phyloP scores from a whole-genome alignment of 2,888 invertebrate genomes.

The Sialis fuliginosa region DNA sequence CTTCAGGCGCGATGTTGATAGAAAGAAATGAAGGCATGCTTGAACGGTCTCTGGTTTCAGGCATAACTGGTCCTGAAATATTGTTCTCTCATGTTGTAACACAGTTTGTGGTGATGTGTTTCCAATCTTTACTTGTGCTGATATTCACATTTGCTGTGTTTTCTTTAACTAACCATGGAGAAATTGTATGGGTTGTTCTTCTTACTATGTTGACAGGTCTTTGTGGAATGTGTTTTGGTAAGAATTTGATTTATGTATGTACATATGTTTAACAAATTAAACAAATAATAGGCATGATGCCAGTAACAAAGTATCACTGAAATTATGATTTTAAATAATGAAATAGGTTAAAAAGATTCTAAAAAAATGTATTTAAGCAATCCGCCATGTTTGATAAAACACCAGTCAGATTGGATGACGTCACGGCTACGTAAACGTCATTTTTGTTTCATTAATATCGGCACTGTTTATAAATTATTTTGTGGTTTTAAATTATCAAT shows the following conservation, averaged over 20 bases:
- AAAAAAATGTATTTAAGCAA: too few species aligned
- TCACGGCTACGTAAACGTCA: too few species aligned
- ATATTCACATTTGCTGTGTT: conserved; percentile 63
- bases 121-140: conserved; percentile 64
- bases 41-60: conserved; percentile 71
- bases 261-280: neutral
- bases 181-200: conserved; percentile 50
- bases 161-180: conserved; percentile 58
- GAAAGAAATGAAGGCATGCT: conserved; percentile 81
- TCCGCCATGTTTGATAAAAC: too few species aligned
- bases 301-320: too few species aligned
- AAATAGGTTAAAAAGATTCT: too few species aligned
- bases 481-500: too few species aligned
- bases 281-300: neutral
- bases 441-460: too few species aligned
- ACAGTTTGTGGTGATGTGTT: conserved; percentile 74
- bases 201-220: conserved; percentile 69
- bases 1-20: conserved; percentile 75
- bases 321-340: neutral
- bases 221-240: conserved; percentile 88
- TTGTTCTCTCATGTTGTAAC: conserved; percentile 74
- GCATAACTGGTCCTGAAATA: conserved; percentile 58
- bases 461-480: too few species aligned
- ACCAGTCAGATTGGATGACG: too few species aligned
- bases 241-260: conserved; percentile 14